A percentile compares a stretch with the other conserved stretches of the same genome.
phyloP scores from a whole-genome alignment of 2,113 vertebrate species.

The Mionectes macconnelli region DNA sequence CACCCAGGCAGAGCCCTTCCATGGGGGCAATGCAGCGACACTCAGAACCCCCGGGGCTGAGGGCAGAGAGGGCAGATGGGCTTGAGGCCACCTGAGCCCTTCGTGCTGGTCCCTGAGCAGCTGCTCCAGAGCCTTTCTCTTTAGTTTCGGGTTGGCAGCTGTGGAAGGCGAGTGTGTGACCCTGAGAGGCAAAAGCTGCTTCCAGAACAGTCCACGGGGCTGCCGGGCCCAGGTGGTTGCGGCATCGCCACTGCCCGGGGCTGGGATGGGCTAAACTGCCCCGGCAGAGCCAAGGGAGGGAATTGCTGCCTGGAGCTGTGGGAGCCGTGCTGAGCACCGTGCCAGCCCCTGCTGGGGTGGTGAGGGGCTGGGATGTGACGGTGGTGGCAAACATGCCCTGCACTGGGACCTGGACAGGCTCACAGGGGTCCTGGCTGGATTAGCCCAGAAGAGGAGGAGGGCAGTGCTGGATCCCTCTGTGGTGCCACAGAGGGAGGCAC shows the following conservation, averaged over 20 bases:
- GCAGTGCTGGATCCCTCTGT: accelerated
- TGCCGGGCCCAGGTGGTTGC: accelerated
- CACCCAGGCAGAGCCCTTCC: not conserved
- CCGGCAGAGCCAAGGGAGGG: not conserved
- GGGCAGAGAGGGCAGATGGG: not conserved
- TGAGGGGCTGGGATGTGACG: accelerated
- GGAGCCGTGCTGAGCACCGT: accelerated
- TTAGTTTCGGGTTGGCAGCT: accelerated
- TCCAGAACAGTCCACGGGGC: not conserved
- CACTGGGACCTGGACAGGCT: accelerated
- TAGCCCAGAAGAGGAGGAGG: not conserved
- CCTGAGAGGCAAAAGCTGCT: not conserved
- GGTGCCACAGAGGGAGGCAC: not conserved
- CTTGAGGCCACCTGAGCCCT: accelerated
- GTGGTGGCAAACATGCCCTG: not conserved
- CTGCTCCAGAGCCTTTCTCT: not conserved
- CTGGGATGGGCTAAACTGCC: not conserved
- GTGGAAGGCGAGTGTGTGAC: accelerated
- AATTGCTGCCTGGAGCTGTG: accelerated
- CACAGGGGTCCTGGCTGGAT: accelerated
- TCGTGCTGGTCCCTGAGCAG: accelerated
- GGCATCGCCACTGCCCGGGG: accelerated
- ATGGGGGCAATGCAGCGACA: accelerated
- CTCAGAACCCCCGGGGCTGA: accelerated
- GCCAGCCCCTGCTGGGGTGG: accelerated